These are phyloP conservation scores for Nerophis lumbriciformis DNA, from an alignment of 2,113 vertebrate genomes.

Conservation along the genomic window DNA sequence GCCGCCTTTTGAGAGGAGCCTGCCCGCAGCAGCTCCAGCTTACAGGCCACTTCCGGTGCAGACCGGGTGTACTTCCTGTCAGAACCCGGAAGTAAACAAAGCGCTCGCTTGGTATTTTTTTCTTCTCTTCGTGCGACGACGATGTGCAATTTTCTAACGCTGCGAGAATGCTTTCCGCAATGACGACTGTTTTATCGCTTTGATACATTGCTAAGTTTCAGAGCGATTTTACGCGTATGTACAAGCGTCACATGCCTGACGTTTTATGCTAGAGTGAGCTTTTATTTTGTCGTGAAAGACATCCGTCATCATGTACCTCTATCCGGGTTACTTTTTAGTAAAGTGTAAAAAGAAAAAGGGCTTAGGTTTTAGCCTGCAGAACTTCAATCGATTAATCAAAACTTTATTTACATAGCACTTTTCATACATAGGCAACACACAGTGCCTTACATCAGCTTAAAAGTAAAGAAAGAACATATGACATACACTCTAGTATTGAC, in stretches of 20 bases:
- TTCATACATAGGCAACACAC: too few relatives aligned
- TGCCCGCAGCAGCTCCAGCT: conserved; percentile 4
- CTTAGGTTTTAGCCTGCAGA: not conserved
- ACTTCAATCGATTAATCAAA: too few relatives aligned
- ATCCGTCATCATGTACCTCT: conserved; percentile 1
- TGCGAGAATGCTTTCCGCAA: not conserved
- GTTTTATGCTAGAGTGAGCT: conserved; percentile 1
- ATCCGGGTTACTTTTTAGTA: not conserved
- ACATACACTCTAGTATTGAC: too few relatives aligned
- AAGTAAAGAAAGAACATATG: too few relatives aligned
- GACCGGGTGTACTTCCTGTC: conserved; percentile 1
- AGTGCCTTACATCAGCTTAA: too few relatives aligned
- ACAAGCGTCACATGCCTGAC: not conserved
- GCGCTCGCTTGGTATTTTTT: too few relatives aligned
- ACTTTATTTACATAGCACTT: too few relatives aligned
- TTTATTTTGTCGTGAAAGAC: conserved; percentile 3
- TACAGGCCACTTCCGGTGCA: conserved; percentile 8
- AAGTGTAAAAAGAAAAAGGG: not conserved
- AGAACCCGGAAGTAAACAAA: conserved; percentile 7
- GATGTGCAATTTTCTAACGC: not conserved
- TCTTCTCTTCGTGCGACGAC: not conserved
- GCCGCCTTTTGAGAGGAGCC: conserved; percentile 19
- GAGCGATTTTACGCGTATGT: not conserved
- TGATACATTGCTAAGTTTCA: not conserved
- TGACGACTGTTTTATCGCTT: conserved; percentile 8